Conservation (phyloP, 1,140 invertebrate species). For the Anthonomus grandis region DNA sequence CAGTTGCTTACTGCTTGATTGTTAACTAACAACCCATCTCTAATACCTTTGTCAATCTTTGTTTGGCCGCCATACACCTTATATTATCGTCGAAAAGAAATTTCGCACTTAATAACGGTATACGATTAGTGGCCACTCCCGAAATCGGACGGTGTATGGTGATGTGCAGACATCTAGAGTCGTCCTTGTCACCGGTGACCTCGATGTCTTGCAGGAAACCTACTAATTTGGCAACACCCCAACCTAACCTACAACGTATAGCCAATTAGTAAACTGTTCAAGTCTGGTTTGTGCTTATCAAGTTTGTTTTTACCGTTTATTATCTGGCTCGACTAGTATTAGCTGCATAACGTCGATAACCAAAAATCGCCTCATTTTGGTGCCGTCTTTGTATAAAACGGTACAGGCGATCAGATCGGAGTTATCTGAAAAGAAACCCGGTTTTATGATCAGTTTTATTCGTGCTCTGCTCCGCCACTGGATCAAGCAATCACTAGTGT, state of each 20-base stretch:
- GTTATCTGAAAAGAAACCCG: conserved; percentile 63
- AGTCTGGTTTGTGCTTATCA: no score
- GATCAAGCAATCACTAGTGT: conserved; percentile 36
- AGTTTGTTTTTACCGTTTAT: conserved; percentile 59
- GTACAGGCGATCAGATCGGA: conserved; percentile 96
- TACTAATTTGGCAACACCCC: conserved; percentile 95
- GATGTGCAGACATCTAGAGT: conserved; percentile 92
- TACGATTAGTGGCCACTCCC: conserved; percentile 59
- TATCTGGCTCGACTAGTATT: conserved; percentile 95
- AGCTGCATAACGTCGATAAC: conserved; percentile 93
- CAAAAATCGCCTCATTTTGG: conserved; percentile 86
- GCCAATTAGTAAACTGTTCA: no score
- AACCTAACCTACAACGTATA: conserved; percentile 74
- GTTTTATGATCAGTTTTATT: conserved; percentile 34
- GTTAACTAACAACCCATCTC: not conserved
- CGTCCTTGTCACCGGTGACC: conserved; percentile 88
- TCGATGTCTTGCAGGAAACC: conserved; percentile 82
- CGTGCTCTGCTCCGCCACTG: conserved; percentile 23
- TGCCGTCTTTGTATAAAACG: conserved; percentile 84
- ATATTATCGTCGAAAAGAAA: conserved; percentile 99
- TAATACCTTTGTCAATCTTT: conserved; percentile 69
- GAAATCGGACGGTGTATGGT: conserved; percentile 85
- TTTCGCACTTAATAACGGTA: conserved; percentile 82
- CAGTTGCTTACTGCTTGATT: no score
- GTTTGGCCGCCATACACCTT: conserved; percentile 93